Evolutionary conservation across 2,113 vertebrate genomes (phyloP).

Genomic region (Colistium nudipinnis): DNA sequence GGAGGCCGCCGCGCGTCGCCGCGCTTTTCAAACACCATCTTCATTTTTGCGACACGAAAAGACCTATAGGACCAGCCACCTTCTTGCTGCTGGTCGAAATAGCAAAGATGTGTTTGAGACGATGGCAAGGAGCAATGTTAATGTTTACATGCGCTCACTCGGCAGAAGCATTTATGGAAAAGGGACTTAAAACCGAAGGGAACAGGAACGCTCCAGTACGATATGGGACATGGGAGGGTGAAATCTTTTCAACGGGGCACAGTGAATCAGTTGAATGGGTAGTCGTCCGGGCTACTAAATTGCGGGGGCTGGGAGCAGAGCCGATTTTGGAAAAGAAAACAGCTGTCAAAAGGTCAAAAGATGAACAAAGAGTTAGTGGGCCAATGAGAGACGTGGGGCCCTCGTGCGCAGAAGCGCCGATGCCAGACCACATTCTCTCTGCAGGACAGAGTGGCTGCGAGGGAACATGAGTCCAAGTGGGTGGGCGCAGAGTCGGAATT

Average conservation of each 20-base stretch:
- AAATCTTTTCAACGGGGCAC: too few relatives aligned
- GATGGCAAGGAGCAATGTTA: neutral
- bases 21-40: too few relatives aligned
- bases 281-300: too few relatives aligned
- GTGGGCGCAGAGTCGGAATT: neutral
- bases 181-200: neutral
- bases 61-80: neutral
- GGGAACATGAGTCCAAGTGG: neutral
- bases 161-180: neutral
- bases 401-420: neutral
- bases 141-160: neutral
- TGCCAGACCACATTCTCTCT: neutral
- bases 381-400: too few relatives aligned
- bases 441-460: neutral
- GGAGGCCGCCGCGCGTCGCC: neutral
- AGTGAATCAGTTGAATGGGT: too few relatives aligned
- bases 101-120: neutral
- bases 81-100: neutral
- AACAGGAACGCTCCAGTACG: neutral
- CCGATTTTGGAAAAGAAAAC: neutral
- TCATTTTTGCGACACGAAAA: too few relatives aligned
- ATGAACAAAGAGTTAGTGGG: too few relatives aligned
- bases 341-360: neutral
- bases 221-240: too few relatives aligned
- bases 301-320: neutral